A percentile compares a stretch with the other conserved stretches of the same genome.
Conservation (phyloP, 2,113 vertebrate species). For the Nanorana parkeri region DNA sequence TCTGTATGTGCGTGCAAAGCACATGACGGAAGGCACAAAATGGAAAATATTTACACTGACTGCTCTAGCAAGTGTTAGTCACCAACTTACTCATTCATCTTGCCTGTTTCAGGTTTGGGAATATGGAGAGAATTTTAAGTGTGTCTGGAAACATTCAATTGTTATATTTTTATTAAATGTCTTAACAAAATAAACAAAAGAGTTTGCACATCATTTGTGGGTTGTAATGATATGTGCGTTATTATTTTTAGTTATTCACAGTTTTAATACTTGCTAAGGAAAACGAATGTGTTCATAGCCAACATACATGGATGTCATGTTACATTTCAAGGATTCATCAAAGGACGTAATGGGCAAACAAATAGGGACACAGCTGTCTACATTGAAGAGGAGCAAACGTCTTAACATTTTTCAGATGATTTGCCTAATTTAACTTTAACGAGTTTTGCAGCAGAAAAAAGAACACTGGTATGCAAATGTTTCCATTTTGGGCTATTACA, state of each 20-base stretch:
- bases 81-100: constrained; percentile 14
- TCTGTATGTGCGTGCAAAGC: constrained; percentile 5
- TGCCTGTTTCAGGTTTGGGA: not conserved
- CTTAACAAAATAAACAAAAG: constrained; percentile 11
- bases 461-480: too few relatives aligned
- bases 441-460: too few relatives aligned
- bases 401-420: too few relatives aligned
- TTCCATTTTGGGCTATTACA: too few relatives aligned
- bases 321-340: too few relatives aligned
- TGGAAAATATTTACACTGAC: constrained; percentile 19
- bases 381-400: too few relatives aligned
- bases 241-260: not conserved
- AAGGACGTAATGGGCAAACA: too few relatives aligned
- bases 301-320: too few relatives aligned
- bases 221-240: too few relatives aligned
- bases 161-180: not conserved
- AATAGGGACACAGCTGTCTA: too few relatives aligned
- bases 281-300: too few relatives aligned
- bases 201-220: not conserved
- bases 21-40: constrained; percentile 3
- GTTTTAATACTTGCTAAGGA: not conserved
- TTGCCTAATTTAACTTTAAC: too few relatives aligned
- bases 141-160: not conserved
- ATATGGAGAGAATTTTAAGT: not conserved
- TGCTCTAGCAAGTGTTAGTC: constrained; percentile 10